Conservation (phyloP, 2,113 vertebrate genomes). For the Argyrosomus japonicus region DNA sequence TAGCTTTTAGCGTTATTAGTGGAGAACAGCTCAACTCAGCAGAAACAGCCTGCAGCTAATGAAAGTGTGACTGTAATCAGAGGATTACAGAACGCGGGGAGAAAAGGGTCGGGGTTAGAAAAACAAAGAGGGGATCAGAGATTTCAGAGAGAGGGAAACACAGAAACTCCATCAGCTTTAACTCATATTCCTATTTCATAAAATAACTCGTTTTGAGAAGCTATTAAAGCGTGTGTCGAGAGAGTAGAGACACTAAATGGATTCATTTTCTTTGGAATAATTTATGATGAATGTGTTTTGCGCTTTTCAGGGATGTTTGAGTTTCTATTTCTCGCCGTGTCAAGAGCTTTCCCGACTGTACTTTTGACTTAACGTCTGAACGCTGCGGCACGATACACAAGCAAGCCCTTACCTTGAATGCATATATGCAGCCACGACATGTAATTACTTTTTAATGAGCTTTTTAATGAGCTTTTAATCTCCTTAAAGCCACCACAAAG, state of each 20-base stretch:
- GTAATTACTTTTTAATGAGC: conserved; percentile 56
- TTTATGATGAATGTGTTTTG: conserved; percentile 38
- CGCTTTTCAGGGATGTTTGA: conserved; percentile 37
- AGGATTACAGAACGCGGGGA: conserved; percentile 57
- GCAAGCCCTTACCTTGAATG: conserved; percentile 7
- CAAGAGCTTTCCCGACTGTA: conserved; percentile 9
- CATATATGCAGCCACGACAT: conserved; percentile 21
- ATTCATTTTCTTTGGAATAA: conserved; percentile 36
- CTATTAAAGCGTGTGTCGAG: conserved; percentile 1
- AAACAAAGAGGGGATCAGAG: conserved; percentile 47
- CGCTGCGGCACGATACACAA: not conserved
- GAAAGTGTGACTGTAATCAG: conserved; percentile 73
- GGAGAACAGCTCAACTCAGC: conserved; percentile 68
- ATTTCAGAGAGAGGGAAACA: conserved; percentile 33
- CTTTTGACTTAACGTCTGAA: conserved; percentile 11
- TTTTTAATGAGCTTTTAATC: conserved; percentile 69
- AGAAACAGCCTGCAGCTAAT: conserved; percentile 72
- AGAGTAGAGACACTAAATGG: conserved; percentile 18
- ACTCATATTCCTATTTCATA: conserved; percentile 30
- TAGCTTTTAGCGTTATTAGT: conserved; percentile 69
- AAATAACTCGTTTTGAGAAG: conserved; percentile 45
- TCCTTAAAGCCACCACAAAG: conserved; percentile 37
- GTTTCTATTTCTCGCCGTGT: not conserved
- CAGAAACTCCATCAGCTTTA: conserved; percentile 39
- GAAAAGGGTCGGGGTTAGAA: conserved; percentile 10